Conservation (phyloP, 2,888 invertebrate genomes). For the Seira ritae region DNA sequence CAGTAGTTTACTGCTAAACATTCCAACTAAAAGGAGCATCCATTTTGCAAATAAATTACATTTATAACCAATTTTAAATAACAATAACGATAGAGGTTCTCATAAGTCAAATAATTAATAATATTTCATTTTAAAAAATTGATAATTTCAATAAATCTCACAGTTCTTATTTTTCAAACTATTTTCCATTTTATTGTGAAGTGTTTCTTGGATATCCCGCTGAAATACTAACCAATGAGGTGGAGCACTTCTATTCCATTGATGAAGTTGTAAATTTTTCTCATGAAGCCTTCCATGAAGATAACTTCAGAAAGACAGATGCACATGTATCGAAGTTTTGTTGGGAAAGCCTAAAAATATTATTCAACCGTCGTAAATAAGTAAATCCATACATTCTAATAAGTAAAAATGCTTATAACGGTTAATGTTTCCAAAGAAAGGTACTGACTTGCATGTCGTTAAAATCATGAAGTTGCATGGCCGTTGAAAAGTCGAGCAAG, state of each 20-base stretch:
- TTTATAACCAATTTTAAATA: no score
- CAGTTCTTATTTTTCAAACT: no score
- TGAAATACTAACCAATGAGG: slow-evolving; percentile 87
- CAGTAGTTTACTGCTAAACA: slow-evolving; percentile 98
- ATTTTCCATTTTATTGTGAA: background rate
- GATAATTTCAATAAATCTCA: no score
- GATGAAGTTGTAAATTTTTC: slow-evolving; percentile 99
- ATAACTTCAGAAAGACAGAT: slow-evolving; percentile 99
- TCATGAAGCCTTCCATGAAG: slow-evolving; percentile 99
- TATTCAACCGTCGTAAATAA: background rate
- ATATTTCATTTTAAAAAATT: no score
- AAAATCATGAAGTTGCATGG: slow-evolving; percentile 99
- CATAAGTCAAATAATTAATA: no score
- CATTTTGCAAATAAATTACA: background rate
- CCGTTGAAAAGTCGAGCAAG: slow-evolving; percentile 98
- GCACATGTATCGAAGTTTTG: slow-evolving; percentile 94
- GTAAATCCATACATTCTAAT: background rate
- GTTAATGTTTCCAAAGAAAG: background rate
- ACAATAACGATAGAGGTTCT: no score
- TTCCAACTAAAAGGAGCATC: slow-evolving; percentile 80
- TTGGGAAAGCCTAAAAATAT: slow-evolving; percentile 91
- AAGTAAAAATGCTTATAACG: slow-evolving; percentile 4
- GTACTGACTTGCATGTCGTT: slow-evolving; percentile 87
- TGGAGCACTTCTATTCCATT: slow-evolving; percentile 98
- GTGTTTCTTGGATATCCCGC: background rate